Percentiles rank a stretch among this genome's conserved stretches.
Conservation (phyloP, 2,113 vertebrate species). For the Epinephelus fuscoguttatus region DNA sequence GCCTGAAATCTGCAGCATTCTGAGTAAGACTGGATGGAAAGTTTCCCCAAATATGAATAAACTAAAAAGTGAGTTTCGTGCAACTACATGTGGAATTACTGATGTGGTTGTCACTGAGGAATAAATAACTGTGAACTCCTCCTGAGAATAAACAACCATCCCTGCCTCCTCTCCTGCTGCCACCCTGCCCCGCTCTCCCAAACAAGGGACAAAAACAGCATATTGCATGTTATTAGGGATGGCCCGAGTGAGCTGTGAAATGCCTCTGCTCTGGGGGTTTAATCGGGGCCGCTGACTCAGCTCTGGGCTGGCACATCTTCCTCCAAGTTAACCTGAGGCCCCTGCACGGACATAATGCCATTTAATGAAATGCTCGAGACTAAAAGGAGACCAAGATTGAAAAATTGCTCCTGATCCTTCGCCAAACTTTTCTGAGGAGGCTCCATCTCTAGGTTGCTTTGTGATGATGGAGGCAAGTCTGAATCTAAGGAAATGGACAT, state of each 20-base stretch:
- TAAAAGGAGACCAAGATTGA: conserved; percentile 19
- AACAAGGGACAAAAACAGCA: conserved; percentile 27
- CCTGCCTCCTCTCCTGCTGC: background rate
- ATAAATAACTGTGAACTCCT: conserved; percentile 23
- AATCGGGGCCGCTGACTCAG: conserved; percentile 45
- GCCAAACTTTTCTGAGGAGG: conserved; percentile 13
- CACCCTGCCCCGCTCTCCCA: background rate
- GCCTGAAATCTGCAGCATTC: conserved; percentile 10
- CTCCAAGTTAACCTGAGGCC: conserved; percentile 29
- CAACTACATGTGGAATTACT: conserved; percentile 43
- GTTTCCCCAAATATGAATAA: conserved; percentile 19
- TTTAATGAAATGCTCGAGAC: conserved; percentile 51
- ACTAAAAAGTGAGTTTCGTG: conserved; percentile 17
- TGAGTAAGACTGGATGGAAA: conserved; percentile 43
- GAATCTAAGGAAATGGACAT: background rate
- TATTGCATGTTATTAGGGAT: conserved; percentile 19
- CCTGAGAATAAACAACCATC: conserved; percentile 1
- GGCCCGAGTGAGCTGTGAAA: conserved; percentile 49
- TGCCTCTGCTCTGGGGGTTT: conserved; percentile 20
- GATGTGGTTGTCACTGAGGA: conserved; percentile 20
- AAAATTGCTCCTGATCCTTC: conserved; percentile 25
- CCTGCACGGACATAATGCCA: conserved; percentile 36
- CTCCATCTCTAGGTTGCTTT: conserved; percentile 25
- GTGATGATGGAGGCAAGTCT: background rate
- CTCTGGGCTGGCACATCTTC: conserved; percentile 42